Base-by-base conservation (phyloP, 2,797 vertebrate genomes). In the Menidia menidia region DNA sequence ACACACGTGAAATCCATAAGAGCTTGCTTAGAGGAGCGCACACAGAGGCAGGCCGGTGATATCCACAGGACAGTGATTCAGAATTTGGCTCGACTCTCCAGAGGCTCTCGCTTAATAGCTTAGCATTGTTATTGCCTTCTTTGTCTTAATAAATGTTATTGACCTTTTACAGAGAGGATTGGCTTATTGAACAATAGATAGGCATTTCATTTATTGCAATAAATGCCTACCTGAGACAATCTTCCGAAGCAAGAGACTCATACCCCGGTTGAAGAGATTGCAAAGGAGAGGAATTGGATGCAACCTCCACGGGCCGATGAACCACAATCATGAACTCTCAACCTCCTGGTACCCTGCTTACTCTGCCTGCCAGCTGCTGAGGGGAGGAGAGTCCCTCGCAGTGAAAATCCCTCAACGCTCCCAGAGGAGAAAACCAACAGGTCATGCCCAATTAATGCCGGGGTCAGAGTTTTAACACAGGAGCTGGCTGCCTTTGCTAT, bases 391-490 rank as follows among this genome's bases (percentile, higher is more conserved):
- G 72, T 32, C 65, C 62, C 64, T 75, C 2, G 2, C 57, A 55
- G 45, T 1, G 41, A 77, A 79, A 82, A 81, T 53, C 71, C 78
- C 64, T 65, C 43, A 4, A 19, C 18, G 18, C 60, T 80, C 58
- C 53, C 15, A 18, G 16, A 6, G 60, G 68, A 67, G 57, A 70
- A 60, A 14, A 52, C 52, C 45, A 72, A 67, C 57, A 74, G 86
- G 75, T 83, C 76, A 73, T 60, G 73, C 78, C 75, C 78, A 91
- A 90, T 90, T 91, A 92, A 88, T 77, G 68, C 64, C n/a, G 18
- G 73, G 92, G 87, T 93, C 89, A 90, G 80, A 76, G 84, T 90
- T 91, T 90, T 86, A 92, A 92, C 88, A 71, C 77, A 85, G 71
- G 41, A 30, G 64, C 65, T 47, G 53, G 58, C 71, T 70, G 51